These are phyloP conservation scores for Todiramphus saurophagus DNA, from an alignment of 2,113 vertebrate species.

Conservation along the genomic window DNA sequence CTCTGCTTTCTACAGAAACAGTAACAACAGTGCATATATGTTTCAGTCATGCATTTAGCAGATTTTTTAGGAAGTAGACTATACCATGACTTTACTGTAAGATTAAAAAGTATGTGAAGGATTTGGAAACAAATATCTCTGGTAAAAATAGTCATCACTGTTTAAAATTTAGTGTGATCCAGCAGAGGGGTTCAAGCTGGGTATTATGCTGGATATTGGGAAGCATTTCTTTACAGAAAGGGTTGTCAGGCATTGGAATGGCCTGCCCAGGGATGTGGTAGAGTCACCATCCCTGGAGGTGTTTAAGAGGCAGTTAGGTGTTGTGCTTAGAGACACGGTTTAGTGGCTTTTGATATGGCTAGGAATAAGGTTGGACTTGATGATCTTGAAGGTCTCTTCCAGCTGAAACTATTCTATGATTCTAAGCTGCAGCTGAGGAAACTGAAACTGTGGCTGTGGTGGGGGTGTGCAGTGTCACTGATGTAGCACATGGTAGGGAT, in stretches of 20 bases:
- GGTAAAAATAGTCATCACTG: not conserved
- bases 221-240: too few relatives aligned
- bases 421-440: not conserved
- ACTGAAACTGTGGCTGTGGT: not conserved
- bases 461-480: not conserved
- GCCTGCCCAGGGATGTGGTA: too few relatives aligned
- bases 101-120: not conserved
- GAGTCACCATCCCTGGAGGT: too few relatives aligned
- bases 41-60: not conserved
- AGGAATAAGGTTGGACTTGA: too few relatives aligned
- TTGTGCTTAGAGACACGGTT: too few relatives aligned
- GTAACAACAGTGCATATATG: not conserved
- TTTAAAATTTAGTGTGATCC: not conserved
- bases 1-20: not conserved
- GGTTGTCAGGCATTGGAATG: too few relatives aligned
- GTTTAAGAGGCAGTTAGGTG: too few relatives aligned
- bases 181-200: not conserved
- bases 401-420: too few relatives aligned
- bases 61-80: not conserved
- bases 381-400: too few relatives aligned
- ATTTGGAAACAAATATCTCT: not conserved
- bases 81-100: not conserved
- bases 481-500: not conserved
- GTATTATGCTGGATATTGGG: too few relatives aligned
- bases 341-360: too few relatives aligned